Conservation (phyloP, 2,888 invertebrate species). For the Pseudococcus longispinus region DNA sequence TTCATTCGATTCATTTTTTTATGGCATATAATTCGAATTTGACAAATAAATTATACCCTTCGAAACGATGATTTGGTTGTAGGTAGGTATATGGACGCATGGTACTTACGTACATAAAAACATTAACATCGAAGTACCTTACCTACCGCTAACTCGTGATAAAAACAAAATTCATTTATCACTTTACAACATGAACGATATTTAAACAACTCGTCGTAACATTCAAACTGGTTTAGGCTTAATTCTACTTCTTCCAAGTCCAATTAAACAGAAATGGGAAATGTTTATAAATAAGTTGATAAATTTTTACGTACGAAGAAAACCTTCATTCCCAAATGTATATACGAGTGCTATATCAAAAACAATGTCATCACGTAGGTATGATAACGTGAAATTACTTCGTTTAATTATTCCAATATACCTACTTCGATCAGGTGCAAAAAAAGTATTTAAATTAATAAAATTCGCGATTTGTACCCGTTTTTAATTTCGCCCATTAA, state of each 20-base stretch:
- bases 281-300: background rate
- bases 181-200: background rate
- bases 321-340: background rate
- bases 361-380: conserved; percentile 13
- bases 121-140: background rate
- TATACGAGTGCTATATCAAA: background rate
- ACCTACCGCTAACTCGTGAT: background rate
- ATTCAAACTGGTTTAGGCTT: background rate
- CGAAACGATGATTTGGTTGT: background rate
- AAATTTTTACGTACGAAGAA: background rate
- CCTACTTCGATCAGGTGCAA: background rate
- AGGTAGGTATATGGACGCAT: background rate
- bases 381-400: background rate
- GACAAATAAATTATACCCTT: background rate
- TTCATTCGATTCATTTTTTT: background rate
- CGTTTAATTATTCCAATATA: no score
- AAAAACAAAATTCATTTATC: background rate
- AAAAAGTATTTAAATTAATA: background rate
- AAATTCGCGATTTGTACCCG: background rate
- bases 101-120: background rate
- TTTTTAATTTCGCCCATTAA: background rate
- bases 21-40: background rate
- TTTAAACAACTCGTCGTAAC: background rate
- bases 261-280: background rate
- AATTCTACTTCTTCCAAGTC: background rate